Evolutionary conservation across 2,888 invertebrate genomes (phyloP).

Genomic region (Lithodes maja): DNA sequence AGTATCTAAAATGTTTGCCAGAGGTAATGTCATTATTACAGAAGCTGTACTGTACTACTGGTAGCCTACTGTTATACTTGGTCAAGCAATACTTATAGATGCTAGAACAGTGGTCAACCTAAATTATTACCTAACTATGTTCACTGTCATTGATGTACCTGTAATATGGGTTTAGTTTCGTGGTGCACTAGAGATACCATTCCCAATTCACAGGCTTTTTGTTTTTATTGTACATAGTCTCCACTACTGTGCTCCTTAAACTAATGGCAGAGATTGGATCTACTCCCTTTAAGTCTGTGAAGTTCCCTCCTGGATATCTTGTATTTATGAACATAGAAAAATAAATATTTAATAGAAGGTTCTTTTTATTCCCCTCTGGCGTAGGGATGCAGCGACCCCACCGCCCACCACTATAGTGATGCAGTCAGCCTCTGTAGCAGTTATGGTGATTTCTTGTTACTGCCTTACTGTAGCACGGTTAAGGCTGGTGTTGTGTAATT

Average conservation of each 20-base stretch:
- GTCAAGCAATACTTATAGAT: no score
- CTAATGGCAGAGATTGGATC: not conserved
- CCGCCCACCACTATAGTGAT: no score
- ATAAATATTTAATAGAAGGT: slow-evolving; percentile 15
- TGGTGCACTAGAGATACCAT: slow-evolving; percentile 20
- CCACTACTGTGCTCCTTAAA: not conserved
- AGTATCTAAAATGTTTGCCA: no score
- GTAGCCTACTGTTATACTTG: no score
- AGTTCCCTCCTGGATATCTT: slow-evolving; percentile 2
- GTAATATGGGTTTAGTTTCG: not conserved
- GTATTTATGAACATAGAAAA: slow-evolving; percentile 29
- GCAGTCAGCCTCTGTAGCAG: no score
- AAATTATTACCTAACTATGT: not conserved
- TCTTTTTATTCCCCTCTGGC: not conserved
- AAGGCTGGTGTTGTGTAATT: no score
- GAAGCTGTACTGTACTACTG: no score
- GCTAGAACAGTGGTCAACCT: no score
- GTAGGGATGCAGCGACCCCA: no score
- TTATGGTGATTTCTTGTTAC: no score
- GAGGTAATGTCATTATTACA: no score
- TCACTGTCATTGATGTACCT: not conserved
- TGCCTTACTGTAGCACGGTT: no score
- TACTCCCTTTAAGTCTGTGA: not conserved
- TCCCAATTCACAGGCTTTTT: not conserved
- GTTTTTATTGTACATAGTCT: slow-evolving; percentile 28